phyloP scores from a whole-genome alignment of 2,797 vertebrate species.

The Tragelaphus eurycerus region DNA sequence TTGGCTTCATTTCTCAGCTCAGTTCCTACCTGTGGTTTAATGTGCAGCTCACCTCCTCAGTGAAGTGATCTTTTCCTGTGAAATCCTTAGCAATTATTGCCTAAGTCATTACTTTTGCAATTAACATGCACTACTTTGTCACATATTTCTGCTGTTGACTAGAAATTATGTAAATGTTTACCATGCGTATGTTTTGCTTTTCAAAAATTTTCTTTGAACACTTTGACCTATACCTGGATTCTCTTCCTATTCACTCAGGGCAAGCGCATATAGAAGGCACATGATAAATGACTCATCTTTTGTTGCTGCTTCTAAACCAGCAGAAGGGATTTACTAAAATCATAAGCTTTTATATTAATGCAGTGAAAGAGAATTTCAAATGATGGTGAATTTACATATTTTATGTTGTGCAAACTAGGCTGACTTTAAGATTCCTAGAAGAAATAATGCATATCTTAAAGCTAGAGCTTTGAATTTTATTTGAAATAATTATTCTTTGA shows the following conservation, averaged over 20 bases:
- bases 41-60: background rate
- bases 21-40: background rate
- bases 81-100: background rate
- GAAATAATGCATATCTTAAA: constrained; percentile 43
- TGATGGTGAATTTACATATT: constrained; percentile 28
- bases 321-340: constrained; percentile 1
- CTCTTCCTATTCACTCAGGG: background rate
- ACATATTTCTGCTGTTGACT: background rate
- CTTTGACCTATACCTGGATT: background rate
- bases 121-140: background rate
- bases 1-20: background rate
- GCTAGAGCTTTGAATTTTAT: constrained; percentile 21
- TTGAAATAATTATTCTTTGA: constrained; percentile 45
- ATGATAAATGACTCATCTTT: background rate
- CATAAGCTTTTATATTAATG: background rate
- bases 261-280: background rate
- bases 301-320: background rate
- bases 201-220: background rate
- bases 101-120: background rate
- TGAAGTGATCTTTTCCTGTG: background rate
- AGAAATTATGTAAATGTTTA: constrained; percentile 26
- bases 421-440: constrained; percentile 45
- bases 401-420: background rate
- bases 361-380: constrained; percentile 33
- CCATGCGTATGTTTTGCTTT: background rate